Percentiles rank a stretch among this genome's conserved stretches.
phyloP scores from a whole-genome alignment of 2,113 vertebrate species.

The Ophiodon elongatus region DNA sequence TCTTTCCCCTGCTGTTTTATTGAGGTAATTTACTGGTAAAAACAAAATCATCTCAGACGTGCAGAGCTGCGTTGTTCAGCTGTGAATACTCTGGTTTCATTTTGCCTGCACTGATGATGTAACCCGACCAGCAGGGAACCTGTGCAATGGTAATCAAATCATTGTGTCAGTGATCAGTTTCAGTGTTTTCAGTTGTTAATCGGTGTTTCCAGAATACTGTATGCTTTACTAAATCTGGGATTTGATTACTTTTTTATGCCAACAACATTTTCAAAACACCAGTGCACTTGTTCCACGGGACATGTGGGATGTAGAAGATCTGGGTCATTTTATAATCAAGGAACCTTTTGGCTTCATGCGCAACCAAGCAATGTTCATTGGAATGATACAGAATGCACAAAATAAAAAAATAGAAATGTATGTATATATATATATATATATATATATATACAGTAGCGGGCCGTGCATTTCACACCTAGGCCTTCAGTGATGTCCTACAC shows the following conservation, averaged over 20 bases:
- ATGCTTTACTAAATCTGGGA: background rate
- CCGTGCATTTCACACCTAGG: too few relatives aligned
- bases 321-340: too few relatives aligned
- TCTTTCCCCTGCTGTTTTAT: slow-evolving; percentile 26
- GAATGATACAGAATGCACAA: too few relatives aligned
- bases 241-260: background rate
- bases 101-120: slow-evolving; percentile 8
- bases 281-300: too few relatives aligned
- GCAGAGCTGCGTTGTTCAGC: background rate
- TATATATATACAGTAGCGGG: too few relatives aligned
- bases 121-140: background rate
- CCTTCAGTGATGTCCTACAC: too few relatives aligned
- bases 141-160: slow-evolving; percentile 40
- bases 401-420: too few relatives aligned
- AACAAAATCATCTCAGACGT: slow-evolving; percentile 21
- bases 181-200: slow-evolving; percentile 4
- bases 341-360: too few relatives aligned
- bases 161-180: slow-evolving; percentile 1
- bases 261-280: background rate
- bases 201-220: slow-evolving; percentile 11
- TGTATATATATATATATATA: too few relatives aligned
- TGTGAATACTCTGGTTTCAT: background rate
- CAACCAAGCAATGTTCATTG: too few relatives aligned
- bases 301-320: too few relatives aligned
- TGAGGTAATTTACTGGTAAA: slow-evolving; percentile 20